Evolutionary conservation across 2,113 vertebrate species (phyloP).

Genomic region (Muntiacus muntjak): DNA sequence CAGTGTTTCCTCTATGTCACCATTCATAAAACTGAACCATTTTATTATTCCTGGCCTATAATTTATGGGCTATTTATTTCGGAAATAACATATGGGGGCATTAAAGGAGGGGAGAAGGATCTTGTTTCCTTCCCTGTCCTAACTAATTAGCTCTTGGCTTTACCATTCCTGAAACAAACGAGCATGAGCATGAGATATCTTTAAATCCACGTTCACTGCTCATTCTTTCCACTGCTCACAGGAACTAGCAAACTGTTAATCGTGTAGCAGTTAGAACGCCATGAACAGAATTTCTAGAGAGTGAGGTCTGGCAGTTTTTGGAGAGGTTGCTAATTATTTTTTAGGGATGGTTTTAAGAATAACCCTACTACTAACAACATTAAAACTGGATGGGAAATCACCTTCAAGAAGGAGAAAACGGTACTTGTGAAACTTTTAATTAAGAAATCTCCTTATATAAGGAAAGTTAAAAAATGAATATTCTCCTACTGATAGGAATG

Average conservation of each 20-base stretch:
- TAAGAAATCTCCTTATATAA: neutral
- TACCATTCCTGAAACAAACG: neutral
- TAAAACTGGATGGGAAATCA: neutral
- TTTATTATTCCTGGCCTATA: neutral
- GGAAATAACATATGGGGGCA: neutral
- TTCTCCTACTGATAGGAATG: neutral
- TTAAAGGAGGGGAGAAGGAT: neutral
- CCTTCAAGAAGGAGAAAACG: neutral
- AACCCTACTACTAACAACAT: neutral
- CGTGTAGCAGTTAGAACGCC: neutral
- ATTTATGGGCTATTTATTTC: neutral
- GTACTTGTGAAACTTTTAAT: neutral
- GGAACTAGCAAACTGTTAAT: neutral
- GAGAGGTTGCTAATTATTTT: neutral
- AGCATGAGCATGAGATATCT: neutral
- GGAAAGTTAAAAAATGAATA: neutral
- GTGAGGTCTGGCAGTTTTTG: neutral
- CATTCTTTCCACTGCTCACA: neutral
- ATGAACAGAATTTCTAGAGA: neutral
- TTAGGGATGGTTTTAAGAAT: conserved; percentile 11
- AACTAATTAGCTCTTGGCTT: neutral
- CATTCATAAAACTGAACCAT: neutral
- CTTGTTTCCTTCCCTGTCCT: neutral
- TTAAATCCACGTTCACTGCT: neutral
- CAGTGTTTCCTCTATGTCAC: neutral